phyloP scores from a whole-genome alignment of 2,797 vertebrate species.

The Thaleichthys pacificus region DNA sequence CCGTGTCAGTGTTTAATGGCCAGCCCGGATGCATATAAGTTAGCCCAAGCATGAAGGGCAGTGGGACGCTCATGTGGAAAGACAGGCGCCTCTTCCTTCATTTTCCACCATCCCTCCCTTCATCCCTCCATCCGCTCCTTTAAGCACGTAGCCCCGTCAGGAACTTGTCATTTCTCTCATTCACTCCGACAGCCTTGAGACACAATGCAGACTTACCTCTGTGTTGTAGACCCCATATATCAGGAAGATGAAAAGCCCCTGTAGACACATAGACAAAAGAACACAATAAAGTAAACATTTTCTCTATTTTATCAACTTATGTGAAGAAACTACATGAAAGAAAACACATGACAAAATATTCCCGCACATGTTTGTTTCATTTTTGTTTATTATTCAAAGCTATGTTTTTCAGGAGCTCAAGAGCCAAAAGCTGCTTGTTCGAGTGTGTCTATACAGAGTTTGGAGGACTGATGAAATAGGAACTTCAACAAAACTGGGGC shows the following conservation, averaged over 20 bases:
- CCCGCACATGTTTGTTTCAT: too few species aligned
- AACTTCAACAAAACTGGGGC: conserved; percentile 48
- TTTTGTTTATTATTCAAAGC: background rate
- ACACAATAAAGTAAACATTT: conserved; percentile 66
- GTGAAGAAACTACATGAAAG: conserved; percentile 67
- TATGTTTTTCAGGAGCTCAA: too few species aligned
- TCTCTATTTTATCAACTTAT: background rate
- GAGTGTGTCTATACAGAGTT: too few species aligned
- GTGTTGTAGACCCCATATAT: conserved; percentile 99
- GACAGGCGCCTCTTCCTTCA: conserved; percentile 77
- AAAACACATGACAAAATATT: too few species aligned
- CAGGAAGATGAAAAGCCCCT: conserved; percentile 99
- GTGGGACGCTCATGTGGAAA: conserved; percentile 86
- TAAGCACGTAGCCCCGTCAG: conserved; percentile 87
- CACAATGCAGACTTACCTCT: conserved; percentile 98
- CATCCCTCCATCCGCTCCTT: conserved; percentile 58
- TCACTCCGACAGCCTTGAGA: conserved; percentile 99
- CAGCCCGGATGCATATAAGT: conserved; percentile 96
- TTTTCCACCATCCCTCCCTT: conserved; percentile 46
- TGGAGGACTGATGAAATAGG: conserved; percentile 15
- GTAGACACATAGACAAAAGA: conserved; percentile 60
- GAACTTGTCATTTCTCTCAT: conserved; percentile 99
- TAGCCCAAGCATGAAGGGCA: conserved; percentile 99
- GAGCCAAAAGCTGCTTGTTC: too few species aligned
- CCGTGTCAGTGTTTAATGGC: conserved; percentile 96